Evolutionary conservation across 2,888 invertebrate genomes (phyloP), one percentile per base, ranked within the genome.

Genomic region (Dynastes hyllus): DNA sequence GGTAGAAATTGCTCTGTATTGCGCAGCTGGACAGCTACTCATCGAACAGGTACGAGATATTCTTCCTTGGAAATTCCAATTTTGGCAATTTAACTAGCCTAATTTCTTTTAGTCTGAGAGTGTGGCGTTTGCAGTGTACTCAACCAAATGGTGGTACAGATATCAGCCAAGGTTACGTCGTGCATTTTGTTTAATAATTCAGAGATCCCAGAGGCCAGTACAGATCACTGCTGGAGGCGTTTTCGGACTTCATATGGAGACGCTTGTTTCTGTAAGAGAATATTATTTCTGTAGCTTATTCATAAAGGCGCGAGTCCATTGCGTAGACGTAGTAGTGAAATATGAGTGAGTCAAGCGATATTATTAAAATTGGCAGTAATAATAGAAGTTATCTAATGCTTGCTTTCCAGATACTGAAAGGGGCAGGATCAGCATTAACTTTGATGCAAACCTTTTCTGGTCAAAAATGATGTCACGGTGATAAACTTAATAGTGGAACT

Each of bases 1-100:
- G 1, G 9, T 8, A 5, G 53, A 70, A 16, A 55, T 53, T n/a
- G n/a, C 53, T 16, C 29, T 53, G 1, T 70, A 55, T 29, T 55
- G 70, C n/a, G n/a, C 37, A 1, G 70, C 70, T 55, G 70, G 70
- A 2, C 70, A 70, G 53, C 27, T 53, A n/a, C 53, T 70, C 5
- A 6, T 37, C 5, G 70, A 70, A 32, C 70, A 70, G 55, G 70
- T 70, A 3, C 5, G 32, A 40, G 2, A 53, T 1, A 16, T n/a
- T 53, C 16, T 16, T n/a, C 11, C 13, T 53, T 5, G 13, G 2
- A 2, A n/a, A 13, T 53, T 5, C 5, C n/a, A 53, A 22, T 22
- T 22, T 22, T 22, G 1, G 5, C 2, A 5, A 2, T 27, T 1
- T 22, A 22, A 61, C 61, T 22, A 6, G 6, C 27, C 50, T 67